Evolutionary conservation across 2,888 invertebrate genomes (phyloP).

Genomic region (Pristionchus maxplancki): DNA sequence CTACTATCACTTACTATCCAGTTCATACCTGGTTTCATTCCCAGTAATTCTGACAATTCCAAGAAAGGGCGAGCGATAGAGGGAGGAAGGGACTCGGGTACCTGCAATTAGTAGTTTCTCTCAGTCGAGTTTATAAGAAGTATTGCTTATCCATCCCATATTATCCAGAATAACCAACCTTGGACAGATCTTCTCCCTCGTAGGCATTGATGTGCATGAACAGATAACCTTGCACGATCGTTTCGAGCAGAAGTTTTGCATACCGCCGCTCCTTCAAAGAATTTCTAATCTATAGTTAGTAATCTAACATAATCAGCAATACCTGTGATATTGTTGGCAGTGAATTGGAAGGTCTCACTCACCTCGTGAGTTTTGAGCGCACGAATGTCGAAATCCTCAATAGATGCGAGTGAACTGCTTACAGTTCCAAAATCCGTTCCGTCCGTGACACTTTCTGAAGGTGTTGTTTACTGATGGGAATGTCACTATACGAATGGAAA

Average conservation of each 20-base stretch:
- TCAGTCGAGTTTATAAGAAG: not conserved
- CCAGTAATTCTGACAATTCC: not conserved
- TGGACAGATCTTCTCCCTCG: not conserved
- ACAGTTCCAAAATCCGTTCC: not conserved
- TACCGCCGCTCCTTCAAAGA: not conserved
- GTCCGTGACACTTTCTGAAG: not conserved
- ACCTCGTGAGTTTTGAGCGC: not conserved
- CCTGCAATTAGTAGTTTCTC: no score
- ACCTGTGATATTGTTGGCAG: not conserved
- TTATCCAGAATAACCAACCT: not conserved
- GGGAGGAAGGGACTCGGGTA: not conserved
- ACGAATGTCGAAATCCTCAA: not conserved
- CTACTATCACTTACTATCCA: not conserved
- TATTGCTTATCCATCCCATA: not conserved
- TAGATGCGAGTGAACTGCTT: not conserved
- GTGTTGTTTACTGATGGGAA: not conserved
- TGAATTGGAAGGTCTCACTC: not conserved
- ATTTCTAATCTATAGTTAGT: no score
- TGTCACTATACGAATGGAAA: not conserved
- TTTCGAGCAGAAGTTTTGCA: not conserved
- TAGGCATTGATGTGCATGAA: conserved; percentile 3
- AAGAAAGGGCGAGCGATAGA: not conserved
- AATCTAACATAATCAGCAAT: no score
- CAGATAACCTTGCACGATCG: not conserved
- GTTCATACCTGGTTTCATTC: not conserved